phyloP scores from a whole-genome alignment of 2,797 vertebrate genomes.

The Acridotheres tristis region DNA sequence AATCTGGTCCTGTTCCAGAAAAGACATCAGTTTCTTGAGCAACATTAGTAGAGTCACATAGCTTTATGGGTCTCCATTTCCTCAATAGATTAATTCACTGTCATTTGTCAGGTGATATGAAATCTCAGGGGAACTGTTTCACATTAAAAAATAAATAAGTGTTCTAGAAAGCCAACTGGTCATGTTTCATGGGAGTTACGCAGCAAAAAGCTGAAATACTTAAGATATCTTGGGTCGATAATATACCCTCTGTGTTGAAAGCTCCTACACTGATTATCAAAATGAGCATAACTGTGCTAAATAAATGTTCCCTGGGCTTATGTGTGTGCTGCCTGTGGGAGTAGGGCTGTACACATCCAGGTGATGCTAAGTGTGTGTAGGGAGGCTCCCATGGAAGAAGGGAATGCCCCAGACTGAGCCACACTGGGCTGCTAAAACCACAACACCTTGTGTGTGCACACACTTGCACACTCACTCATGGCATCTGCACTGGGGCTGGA shows the following conservation, averaged over 20 bases:
- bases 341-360: background rate
- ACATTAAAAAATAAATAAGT: background rate
- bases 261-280: background rate
- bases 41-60: background rate
- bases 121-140: background rate
- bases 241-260: background rate
- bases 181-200: background rate
- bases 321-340: background rate
- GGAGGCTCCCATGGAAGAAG: background rate
- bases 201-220: background rate
- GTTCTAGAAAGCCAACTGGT: background rate
- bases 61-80: conserved; percentile 13
- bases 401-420: background rate
- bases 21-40: background rate
- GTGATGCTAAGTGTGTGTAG: rapidly evolving
- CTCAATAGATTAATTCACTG: conserved; percentile 11
- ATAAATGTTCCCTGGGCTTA: background rate
- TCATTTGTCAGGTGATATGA: background rate
- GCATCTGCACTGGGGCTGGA: background rate
- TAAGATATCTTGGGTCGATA: background rate
- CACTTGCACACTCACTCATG: background rate
- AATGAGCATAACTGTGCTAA: background rate
- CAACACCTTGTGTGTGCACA: background rate
- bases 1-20: background rate
- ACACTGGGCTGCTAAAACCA: background rate